Evolutionary conservation across 2,888 invertebrate genomes (phyloP).

Genomic region (Amblyjoppa proteus): DNA sequence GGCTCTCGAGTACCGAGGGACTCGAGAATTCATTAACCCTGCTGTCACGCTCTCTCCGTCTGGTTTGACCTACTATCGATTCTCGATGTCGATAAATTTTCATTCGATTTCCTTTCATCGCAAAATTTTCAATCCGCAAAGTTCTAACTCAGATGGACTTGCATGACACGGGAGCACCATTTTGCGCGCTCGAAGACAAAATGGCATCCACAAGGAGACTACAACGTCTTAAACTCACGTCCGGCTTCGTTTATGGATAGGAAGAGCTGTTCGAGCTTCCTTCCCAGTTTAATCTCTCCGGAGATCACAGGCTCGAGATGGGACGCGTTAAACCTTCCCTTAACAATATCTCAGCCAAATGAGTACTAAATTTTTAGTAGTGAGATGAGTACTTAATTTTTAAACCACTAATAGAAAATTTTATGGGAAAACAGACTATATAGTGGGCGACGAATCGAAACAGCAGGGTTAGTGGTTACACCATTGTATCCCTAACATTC

Average conservation of each 20-base stretch:
- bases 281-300: background rate
- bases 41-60: slow-evolving; percentile 20
- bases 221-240: background rate
- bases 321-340: background rate
- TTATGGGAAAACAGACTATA: background rate
- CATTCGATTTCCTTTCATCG: background rate
- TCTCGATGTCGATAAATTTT: slow-evolving; percentile 29
- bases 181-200: background rate
- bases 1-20: slow-evolving; percentile 21
- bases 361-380: background rate
- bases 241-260: background rate
- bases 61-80: slow-evolving; percentile 38
- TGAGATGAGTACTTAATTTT: background rate
- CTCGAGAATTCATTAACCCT: slow-evolving; percentile 44
- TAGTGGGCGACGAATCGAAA: background rate
- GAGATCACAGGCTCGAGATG: background rate
- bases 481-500: slow-evolving; percentile 4
- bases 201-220: background rate
- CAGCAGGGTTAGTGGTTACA: slow-evolving; percentile 31
- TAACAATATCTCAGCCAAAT: background rate
- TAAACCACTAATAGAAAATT: too few species aligned
- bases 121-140: background rate
- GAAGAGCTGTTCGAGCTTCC: background rate
- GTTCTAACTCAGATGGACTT: background rate
- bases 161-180: background rate